Evolutionary conservation across 2,113 vertebrate genomes (phyloP).

Genomic region (Asarcornis scutulata): DNA sequence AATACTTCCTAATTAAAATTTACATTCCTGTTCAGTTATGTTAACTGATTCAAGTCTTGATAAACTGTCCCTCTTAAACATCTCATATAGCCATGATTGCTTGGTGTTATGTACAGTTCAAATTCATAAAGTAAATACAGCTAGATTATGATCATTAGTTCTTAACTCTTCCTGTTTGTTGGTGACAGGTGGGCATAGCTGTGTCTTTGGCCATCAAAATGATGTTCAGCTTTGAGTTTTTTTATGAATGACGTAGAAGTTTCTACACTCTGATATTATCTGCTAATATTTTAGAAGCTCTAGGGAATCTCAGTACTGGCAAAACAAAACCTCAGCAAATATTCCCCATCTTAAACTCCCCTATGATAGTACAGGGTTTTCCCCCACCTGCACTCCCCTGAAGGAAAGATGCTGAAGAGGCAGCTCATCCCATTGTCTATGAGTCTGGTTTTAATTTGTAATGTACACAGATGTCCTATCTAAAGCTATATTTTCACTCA

Average conservation of each 20-base stretch:
- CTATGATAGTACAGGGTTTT: neutral
- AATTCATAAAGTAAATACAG: neutral
- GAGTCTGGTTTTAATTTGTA: neutral
- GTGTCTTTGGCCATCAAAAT: neutral
- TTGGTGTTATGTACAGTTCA: neutral
- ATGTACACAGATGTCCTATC: neutral
- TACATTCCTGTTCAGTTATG: neutral
- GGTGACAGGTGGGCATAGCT: neutral
- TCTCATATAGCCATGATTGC: neutral
- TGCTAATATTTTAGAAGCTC: neutral
- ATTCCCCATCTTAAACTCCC: neutral
- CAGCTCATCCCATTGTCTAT: neutral
- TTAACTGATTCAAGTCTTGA: neutral
- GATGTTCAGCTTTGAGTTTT: neutral
- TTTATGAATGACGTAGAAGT: neutral
- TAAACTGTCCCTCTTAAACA: neutral
- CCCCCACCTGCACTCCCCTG: neutral
- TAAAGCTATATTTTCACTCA: neutral
- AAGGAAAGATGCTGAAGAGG: neutral
- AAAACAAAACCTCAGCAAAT: neutral
- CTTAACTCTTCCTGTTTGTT: neutral
- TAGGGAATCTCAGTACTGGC: neutral
- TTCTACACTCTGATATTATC: neutral
- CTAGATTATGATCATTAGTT: neutral
- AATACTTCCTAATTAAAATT: constrained; percentile 33